Evolutionary conservation across 53 echinoderm and acorn worm genomes (phyloP).

Genomic region (Mesocentrotus franciscanus): DNA sequence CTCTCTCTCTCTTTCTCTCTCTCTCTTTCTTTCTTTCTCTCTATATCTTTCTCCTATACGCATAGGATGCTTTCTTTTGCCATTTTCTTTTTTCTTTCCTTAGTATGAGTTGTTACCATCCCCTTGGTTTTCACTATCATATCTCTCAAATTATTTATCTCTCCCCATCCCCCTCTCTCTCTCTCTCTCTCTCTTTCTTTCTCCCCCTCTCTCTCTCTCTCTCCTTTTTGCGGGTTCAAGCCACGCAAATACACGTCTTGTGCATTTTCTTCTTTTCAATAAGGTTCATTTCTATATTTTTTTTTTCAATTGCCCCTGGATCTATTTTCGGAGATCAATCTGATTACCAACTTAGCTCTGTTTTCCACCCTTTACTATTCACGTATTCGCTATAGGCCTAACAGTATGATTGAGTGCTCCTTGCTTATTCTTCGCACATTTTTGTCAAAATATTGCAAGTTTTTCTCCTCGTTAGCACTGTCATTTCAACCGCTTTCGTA

Average conservation of each 20-base stretch:
- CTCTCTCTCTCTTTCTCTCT: background rate
- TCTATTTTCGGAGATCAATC: background rate
- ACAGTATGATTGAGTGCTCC: background rate
- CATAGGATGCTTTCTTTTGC: background rate
- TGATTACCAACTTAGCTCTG: background rate
- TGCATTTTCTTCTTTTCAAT: background rate
- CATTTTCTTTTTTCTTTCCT: background rate
- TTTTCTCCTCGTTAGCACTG: constrained; percentile 1
- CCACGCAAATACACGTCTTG: background rate
- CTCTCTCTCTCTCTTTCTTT: background rate
- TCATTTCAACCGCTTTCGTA: background rate
- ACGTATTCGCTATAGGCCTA: background rate
- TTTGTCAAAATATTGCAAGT: constrained; percentile 36
- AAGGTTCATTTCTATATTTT: background rate
- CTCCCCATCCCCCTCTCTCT: background rate
- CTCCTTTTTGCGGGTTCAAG: background rate
- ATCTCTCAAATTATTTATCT: background rate
- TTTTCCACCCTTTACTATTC: background rate
- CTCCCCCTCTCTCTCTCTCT: background rate
- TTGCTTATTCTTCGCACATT: background rate
- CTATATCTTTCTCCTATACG: background rate
- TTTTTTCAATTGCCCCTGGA: background rate
- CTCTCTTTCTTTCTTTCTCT: background rate
- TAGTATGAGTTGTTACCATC: background rate
- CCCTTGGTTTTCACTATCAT: background rate